A percentile compares a stretch with the other conserved stretches of the same genome.
phyloP scores from a whole-genome alignment of 1,140 invertebrate genomes.

The Coenobita brevimanus region DNA sequence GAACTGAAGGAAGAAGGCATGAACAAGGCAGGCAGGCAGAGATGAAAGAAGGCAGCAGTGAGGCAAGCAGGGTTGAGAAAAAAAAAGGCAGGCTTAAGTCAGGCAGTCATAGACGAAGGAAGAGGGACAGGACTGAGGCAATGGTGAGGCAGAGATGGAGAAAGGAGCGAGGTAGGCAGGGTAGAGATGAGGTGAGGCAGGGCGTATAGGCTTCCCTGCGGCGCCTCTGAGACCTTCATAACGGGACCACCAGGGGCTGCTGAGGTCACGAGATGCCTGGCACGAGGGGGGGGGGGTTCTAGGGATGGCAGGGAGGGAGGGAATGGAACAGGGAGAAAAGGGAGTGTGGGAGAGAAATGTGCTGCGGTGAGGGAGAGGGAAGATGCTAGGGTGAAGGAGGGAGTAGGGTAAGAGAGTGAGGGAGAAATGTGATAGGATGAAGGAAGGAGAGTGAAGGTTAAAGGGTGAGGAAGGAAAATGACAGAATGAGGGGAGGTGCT shows the following conservation, averaged over 20 bases:
- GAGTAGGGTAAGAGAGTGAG: background rate
- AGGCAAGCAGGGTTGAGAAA: background rate
- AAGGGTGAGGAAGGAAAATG: background rate
- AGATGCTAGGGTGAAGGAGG: background rate
- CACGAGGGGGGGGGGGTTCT: background rate
- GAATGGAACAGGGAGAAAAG: background rate
- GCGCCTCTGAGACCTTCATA: too few relatives aligned
- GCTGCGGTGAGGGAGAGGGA: conserved; percentile 6
- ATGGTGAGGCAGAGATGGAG: background rate
- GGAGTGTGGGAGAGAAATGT: too few relatives aligned
- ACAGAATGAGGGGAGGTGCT: background rate
- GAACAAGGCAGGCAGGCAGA: too few relatives aligned
- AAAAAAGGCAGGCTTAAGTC: background rate
- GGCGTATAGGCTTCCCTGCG: background rate
- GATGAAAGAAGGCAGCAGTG: background rate
- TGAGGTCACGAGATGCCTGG: too few relatives aligned
- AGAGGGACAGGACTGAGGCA: too few relatives aligned
- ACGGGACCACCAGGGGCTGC: too few relatives aligned
- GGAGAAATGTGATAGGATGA: background rate
- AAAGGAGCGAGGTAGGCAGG: background rate
- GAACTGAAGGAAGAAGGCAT: too few relatives aligned
- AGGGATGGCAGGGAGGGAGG: background rate
- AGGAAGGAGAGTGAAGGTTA: background rate
- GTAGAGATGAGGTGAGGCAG: conserved; percentile 9
- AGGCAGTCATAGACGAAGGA: background rate